A percentile compares a stretch with the other conserved stretches of the same genome.
Conservation (phyloP, 2,888 invertebrate genomes). For the Timema cristinae region DNA sequence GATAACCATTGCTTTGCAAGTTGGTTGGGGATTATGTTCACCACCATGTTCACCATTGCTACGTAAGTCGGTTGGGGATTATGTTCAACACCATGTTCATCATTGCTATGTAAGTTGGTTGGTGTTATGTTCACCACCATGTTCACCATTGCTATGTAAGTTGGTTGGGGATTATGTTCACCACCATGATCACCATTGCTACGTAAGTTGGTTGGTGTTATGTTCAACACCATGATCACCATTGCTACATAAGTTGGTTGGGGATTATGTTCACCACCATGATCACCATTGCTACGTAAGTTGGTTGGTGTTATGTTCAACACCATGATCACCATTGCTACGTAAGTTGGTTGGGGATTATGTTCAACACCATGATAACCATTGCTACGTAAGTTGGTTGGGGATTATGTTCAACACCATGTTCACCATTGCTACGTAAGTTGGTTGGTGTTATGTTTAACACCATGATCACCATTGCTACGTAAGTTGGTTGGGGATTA, state of each 20-base stretch:
- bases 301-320: slow-evolving; percentile 74
- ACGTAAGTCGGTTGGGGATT: slow-evolving; percentile 61
- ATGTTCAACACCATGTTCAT: slow-evolving; percentile 79
- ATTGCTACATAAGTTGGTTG: slow-evolving; percentile 62
- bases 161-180: slow-evolving; percentile 67
- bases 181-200: slow-evolving; percentile 74
- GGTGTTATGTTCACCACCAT: slow-evolving; percentile 75
- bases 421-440: slow-evolving; percentile 69
- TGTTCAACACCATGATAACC: slow-evolving; percentile 78
- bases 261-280: slow-evolving; percentile 75
- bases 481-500: slow-evolving; percentile 60
- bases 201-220: slow-evolving; percentile 64
- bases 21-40: slow-evolving; percentile 67
- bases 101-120: slow-evolving; percentile 64
- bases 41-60: slow-evolving; percentile 74
- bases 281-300: slow-evolving; percentile 69
- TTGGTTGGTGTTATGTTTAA: slow-evolving; percentile 73
- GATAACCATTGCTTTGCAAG: slow-evolving; percentile 69
- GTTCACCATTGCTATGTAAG: slow-evolving; percentile 69
- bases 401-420: slow-evolving; percentile 75
- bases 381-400: slow-evolving; percentile 62
- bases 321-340: slow-evolving; percentile 73
- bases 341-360: slow-evolving; percentile 60
- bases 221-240: slow-evolving; percentile 78
- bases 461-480: slow-evolving; percentile 73